Base-by-base conservation (phyloP, 2,888 invertebrate genomes). In the Choristoneura rosaceana region DNA sequence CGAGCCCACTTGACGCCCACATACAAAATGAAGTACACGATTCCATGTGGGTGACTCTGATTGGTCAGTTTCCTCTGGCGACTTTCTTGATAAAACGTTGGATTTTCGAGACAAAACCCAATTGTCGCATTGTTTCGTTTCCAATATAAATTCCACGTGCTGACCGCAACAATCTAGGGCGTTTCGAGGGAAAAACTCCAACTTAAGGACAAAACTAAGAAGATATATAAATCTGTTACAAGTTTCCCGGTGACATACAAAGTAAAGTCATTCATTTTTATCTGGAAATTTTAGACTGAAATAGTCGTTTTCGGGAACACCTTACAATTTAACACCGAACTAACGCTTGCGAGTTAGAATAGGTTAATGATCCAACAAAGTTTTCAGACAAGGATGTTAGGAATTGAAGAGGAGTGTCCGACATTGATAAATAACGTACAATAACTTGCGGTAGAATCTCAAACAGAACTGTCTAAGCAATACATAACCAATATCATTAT, bases 301-400 rank as follows among this genome's bases (percentile, higher is more conserved):
- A 58, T 34, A 33, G 55, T 47, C 55, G 58, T 70, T 47, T 63
- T 45, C 25, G 58, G 63, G 55, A 64, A 58, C 70, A 64, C 58
- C 58, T 34, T 12, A 14, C 34, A 45, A 4, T 63, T 63, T 17
- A 58, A 55, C n/a, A 58, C 47, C 38, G 64, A 64, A 64, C 69
- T 43, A 34, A 62, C 17, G 59, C 50, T 17, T 38, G 15, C 38
- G 64, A 58, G 63, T 47, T 70, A 59, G 55, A 70, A 70, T 64
- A 50, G 63, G 63, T 58, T 70, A 70, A 70, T 70, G 63, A 58
- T 64, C 45, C 45, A 64, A 58, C 58, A 70, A 69, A 70, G 70
- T 69, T 69, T 63, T 63, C 63, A 63, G 63, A 63, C 58, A 58
- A 64, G 58, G 58, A 59, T 50, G 64, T 59, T 25, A 50, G 47